phyloP scores from a whole-genome alignment of 2,113 vertebrate species.

The Elaphurus davidianus region DNA sequence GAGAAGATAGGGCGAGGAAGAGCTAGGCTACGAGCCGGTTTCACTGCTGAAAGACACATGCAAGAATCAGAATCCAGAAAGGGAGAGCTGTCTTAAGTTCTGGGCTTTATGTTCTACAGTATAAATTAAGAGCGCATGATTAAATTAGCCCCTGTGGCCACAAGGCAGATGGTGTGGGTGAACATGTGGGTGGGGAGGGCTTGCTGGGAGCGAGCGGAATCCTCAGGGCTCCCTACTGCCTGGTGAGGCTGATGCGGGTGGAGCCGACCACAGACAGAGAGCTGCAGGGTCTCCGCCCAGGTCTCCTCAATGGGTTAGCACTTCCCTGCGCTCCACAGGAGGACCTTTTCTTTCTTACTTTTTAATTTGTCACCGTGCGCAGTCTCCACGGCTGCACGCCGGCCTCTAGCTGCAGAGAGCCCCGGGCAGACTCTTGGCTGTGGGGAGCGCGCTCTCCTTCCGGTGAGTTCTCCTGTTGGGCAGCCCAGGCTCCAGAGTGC shows the following conservation, averaged over 20 bases:
- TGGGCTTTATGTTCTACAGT: background rate
- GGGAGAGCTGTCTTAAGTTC: too few species aligned
- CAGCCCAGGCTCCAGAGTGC: background rate
- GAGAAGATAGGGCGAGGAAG: background rate
- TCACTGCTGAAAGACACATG: background rate
- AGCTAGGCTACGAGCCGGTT: background rate
- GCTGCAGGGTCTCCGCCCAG: background rate
- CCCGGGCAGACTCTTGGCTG: background rate
- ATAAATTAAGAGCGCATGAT: background rate
- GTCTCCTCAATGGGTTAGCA: background rate
- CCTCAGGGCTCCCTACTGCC: background rate
- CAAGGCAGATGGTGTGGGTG: background rate
- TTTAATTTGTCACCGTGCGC: background rate
- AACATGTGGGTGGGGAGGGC: background rate
- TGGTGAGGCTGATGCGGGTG: background rate
- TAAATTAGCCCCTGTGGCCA: background rate
- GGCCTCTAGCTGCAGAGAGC: background rate
- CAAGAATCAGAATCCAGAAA: background rate
- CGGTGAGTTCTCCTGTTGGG: background rate
- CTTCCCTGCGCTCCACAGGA: background rate
- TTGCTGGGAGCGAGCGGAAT: background rate
- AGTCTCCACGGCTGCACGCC: background rate
- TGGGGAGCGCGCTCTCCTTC: background rate
- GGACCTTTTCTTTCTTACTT: background rate
- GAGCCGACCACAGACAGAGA: background rate